Conservation (phyloP, 2,113 vertebrate species). For the Ailurus styani region DNA sequence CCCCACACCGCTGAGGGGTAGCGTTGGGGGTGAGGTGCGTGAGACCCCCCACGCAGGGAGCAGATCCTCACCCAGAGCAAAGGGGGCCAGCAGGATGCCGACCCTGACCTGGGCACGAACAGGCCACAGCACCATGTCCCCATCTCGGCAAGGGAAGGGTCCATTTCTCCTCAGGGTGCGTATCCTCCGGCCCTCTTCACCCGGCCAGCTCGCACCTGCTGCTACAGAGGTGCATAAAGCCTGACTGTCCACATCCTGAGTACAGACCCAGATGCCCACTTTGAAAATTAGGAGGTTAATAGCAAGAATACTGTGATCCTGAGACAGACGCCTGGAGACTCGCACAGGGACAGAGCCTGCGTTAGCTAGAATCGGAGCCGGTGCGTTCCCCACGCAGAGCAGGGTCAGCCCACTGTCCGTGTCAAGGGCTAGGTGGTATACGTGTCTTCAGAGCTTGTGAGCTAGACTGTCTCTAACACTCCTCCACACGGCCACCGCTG, state of each 20-base stretch:
- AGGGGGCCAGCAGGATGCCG: rapidly evolving
- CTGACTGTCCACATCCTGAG: background rate
- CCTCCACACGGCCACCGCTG: background rate
- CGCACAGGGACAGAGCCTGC: background rate
- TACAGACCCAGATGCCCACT: background rate
- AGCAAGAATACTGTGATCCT: background rate
- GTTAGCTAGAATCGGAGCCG: background rate
- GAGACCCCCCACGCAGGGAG: rapidly evolving
- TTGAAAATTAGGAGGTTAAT: background rate
- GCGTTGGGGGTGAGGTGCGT: rapidly evolving
- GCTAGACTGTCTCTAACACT: background rate
- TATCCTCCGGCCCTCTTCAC: background rate
- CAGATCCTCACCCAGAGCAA: background rate
- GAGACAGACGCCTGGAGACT: background rate
- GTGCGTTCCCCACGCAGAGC: too few relatives aligned
- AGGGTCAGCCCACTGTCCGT: background rate
- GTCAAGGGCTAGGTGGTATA: background rate
- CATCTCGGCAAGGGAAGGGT: background rate
- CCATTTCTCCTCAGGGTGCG: background rate
- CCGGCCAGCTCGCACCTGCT: background rate
- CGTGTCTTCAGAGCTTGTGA: background rate
- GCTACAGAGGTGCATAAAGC: background rate
- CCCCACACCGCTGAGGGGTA: too few relatives aligned
- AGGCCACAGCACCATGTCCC: background rate
- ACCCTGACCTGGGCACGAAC: background rate